Base-by-base conservation (phyloP, 2,888 invertebrate genomes). In the Tenthredo distinguenda region DNA sequence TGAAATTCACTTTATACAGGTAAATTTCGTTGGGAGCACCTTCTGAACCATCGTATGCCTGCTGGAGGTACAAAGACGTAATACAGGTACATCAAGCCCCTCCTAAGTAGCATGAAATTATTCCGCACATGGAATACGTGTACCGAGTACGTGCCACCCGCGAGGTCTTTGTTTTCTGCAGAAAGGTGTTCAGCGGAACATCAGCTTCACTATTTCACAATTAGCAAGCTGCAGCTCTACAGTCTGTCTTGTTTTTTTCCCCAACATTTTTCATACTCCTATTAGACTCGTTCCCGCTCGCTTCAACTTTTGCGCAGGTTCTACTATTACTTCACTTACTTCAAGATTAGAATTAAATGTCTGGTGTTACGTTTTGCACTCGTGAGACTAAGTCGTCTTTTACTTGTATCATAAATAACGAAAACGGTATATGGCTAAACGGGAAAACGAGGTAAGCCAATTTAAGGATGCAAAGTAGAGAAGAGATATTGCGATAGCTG, bases 401-500 rank as follows among this genome's bases (percentile, higher is more conserved):
- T 68, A 9, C 47, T 15, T 37, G n/a, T 40, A 40, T 26, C 82
- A 83, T 43, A 83, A 83, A 68, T 83, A 83, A 83, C 65, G 47
- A 83, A 83, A 83, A 47, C 15, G 82, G 43, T 74, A 68, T 10
- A 68, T 7, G 62, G 31, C 82, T 65, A 31, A 43, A 68, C 7
- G 82, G 31, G 68, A 83, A 47, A 68, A 47, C 82, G 68, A 55
- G 31, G 82, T 83, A 47, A 68, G 68, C 65, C 82, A 83, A 83
- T 83, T 83, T 83, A 68, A 34, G 68, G 47, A 83, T 83, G 68
- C 82, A 83, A 83, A 83, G 81, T 62, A 81, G 43, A 47, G 55
- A 21, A 68, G 83, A 83, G 31, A 65, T 83, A 81, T 62, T 21
- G 47, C 83, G 43, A 68, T 47, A 65, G 47, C 12, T 12, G 34